Evolutionary conservation across 2,113 vertebrate genomes (phyloP).

Genomic region (Hyaena hyaena): DNA sequence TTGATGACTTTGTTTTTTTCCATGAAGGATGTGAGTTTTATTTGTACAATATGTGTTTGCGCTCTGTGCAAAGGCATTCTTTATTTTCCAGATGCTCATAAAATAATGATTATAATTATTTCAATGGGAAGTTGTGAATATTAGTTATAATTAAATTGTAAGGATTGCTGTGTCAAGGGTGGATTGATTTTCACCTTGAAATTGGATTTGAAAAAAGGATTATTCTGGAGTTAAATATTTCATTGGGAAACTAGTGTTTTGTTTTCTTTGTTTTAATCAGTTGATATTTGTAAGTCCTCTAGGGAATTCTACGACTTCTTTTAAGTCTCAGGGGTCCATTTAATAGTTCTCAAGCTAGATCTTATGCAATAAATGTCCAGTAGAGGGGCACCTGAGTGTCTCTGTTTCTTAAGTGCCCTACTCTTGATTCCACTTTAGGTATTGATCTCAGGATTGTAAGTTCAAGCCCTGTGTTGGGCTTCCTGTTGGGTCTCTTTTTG

Average conservation of each 20-base stretch:
- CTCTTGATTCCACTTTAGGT: too few relatives aligned
- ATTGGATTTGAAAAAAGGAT: not conserved
- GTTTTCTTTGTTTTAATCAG: conserved; percentile 25
- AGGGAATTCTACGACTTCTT: not conserved
- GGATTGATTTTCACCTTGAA: conserved; percentile 51
- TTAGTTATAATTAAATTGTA: conserved; percentile 46
- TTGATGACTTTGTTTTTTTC: not conserved
- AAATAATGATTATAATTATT: conserved; percentile 31
- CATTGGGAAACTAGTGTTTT: conserved; percentile 2
- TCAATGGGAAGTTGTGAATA: conserved; percentile 32
- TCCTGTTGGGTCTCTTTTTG: too few relatives aligned
- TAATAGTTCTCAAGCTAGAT: not conserved
- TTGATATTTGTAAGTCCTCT: not conserved
- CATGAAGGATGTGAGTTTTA: not conserved
- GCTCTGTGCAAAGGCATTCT: not conserved
- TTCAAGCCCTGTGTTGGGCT: too few relatives aligned
- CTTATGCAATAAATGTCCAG: not conserved
- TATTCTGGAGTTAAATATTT: not conserved
- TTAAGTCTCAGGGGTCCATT: not conserved
- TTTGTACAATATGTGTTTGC: not conserved
- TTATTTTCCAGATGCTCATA: conserved; percentile 27
- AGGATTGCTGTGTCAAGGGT: not conserved
- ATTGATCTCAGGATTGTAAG: too few relatives aligned
- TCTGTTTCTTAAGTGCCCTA: too few relatives aligned
- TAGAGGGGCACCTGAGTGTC: not conserved